Evolutionary conservation across 2,797 vertebrate genomes (phyloP).

Genomic region (Calcarius lapponicus): DNA sequence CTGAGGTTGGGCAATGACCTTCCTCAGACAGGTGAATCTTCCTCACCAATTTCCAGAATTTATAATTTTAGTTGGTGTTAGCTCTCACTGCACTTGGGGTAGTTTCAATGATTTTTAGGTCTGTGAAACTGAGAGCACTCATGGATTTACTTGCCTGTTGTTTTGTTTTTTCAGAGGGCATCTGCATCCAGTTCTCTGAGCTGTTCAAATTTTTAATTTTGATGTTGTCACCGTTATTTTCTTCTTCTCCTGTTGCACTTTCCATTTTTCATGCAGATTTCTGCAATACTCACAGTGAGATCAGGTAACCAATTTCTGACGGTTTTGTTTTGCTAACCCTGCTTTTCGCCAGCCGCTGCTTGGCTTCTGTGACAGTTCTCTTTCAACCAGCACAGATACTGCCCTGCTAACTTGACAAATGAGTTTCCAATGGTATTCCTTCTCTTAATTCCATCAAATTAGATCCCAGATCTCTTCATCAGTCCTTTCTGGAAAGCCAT

Average conservation of each 20-base stretch:
- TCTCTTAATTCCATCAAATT: not conserved
- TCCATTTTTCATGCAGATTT: not conserved
- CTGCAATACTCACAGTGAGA: not conserved
- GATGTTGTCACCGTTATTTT: not conserved
- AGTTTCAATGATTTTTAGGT: not conserved
- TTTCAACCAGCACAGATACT: not conserved
- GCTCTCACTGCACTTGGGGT: accelerated
- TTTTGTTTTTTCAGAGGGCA: not conserved
- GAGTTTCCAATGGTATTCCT: not conserved
- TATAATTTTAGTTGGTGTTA: accelerated
- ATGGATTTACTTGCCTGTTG: not conserved
- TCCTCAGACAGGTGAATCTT: not conserved
- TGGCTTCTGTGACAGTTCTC: not conserved
- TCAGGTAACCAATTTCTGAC: not conserved
- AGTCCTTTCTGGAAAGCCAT: not conserved
- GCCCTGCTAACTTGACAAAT: not conserved
- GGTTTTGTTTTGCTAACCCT: not conserved
- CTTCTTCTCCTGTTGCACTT: not conserved
- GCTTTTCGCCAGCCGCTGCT: not conserved
- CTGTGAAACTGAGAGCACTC: accelerated
- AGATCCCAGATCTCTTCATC: not conserved
- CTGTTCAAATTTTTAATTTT: not conserved
- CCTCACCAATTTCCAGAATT: not conserved
- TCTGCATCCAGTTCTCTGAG: not conserved
- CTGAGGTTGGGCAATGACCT: not conserved